Evolutionary conservation across 2,888 invertebrate genomes (phyloP), one percentile per base, ranked within the genome.

Genomic region (Hetaerina titia): DNA sequence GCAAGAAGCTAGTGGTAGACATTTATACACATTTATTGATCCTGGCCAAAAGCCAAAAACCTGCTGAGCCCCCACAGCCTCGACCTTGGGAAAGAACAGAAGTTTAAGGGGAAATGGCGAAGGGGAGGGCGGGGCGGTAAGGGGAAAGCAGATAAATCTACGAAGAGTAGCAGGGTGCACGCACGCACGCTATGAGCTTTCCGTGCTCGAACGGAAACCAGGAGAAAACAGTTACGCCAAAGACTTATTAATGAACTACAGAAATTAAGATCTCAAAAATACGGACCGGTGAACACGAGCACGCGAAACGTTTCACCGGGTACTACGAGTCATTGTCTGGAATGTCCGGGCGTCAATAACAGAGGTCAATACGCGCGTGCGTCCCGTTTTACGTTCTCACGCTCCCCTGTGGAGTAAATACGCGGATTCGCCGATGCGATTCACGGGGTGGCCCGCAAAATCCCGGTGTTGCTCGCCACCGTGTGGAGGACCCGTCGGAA

Each of bases 21-120:
- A 92, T 92, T 92, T 92, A 92, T 92, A 92, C 92, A 92, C 92
- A 92, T 92, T 92, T 92, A 92, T 92, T 92, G 92, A 92, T 92
- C 92, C 92, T 92, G 92, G 92, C 92, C 92, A 69, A 92, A 92
- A 92, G 92, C 92, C 92, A 92, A 92, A 92, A 92, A 92, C 92
- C 92, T 92, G 92, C 92, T 69, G 92, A 92, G 92, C 92, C 19
- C 92, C 31, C 69, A 92, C 92, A 92, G 92, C 92, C 92, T 92
- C 92, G 92, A 92, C 92, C 92, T 92, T 92, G 92, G 92, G 92
- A 92, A 92, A 92, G 69, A 92, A 64, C 56, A 92, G 69, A 92
- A 69, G 56, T 92, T 92, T 74, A 74, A 69, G 92, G 92, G 92
- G 90, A 60, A 60, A 58, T 25, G 25, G 58, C 57, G 58, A 25